Base-by-base conservation (phyloP, 2,113 vertebrate genomes). In the Naja naja region DNA sequence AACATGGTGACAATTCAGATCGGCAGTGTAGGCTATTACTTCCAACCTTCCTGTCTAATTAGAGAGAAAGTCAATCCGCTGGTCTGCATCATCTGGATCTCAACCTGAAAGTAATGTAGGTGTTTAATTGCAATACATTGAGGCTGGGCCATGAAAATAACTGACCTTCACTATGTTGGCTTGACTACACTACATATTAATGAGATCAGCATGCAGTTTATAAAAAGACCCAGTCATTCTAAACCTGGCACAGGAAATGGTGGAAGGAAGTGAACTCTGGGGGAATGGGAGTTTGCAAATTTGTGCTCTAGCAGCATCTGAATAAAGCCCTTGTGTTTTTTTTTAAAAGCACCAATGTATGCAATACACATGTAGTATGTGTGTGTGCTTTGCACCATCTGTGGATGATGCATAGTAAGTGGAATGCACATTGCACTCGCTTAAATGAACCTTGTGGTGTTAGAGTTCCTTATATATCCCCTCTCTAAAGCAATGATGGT, bases 181-280 rank as follows among this genome's bases (percentile, higher is more conserved):
- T 0, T 1, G 94, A 88, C 69, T 11, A 11, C 39, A 14, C 90
- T 81, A 60, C 3, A 49, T 69, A 93, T 90, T 94, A 60, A 52
- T n/a, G 92, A 94, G 85, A 86, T 95, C 0, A 0, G 58, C 27
- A 85, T 5, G 4, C 87, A 91, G 92, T n/a, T 16, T 93, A 85
- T 95, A 91, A 90, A 92, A 39, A 87, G 91, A 85, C 86, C 0
- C 69, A 94, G 94, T 81, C 87, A 47, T 93, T 94, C 69, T 4
- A 30, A 7, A 90, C 95, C 95, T 74, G 89, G 0, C 9, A 25
- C 96, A 97, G 97, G 96, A 97, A 97, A 95, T 2, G n/a, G 95
- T 95, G 96, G 96, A 95, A 96, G 97, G 95, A 97, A 97, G 93
- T 1, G 0, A 92, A 95, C 52, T 0, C 94, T 60, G 92, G 88